Conservation (phyloP, 2,888 invertebrate species). For the Watsonalla cultraria region DNA sequence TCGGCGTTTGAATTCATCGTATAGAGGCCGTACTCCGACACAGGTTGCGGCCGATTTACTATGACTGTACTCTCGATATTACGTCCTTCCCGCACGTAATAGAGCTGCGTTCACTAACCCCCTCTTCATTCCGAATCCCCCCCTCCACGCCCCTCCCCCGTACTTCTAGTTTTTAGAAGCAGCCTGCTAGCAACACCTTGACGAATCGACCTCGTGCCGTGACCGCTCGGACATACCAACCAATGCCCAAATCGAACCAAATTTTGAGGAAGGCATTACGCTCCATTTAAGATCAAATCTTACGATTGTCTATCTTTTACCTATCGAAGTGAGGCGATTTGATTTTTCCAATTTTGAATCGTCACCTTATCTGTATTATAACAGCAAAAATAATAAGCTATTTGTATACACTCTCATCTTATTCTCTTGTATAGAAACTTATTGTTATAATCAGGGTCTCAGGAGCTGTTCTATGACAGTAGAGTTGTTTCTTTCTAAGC, state of each 20-base stretch:
- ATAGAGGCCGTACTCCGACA: conserved; percentile 34
- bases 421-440: too few relatives aligned
- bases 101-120: conserved; percentile 50
- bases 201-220: conserved; percentile 57
- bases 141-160: conserved; percentile 15
- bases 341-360: background rate
- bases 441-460: too few relatives aligned
- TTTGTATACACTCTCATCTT: background rate
- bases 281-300: conserved; percentile 35
- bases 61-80: conserved; percentile 55
- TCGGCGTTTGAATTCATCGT: conserved; percentile 27
- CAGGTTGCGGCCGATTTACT: conserved; percentile 64
- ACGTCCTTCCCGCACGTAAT: conserved; percentile 57
- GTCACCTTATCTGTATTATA: too few relatives aligned
- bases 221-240: conserved; percentile 36
- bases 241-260: conserved; percentile 27
- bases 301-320: conserved; percentile 16
- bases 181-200: conserved; percentile 37
- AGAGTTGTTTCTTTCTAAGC: too few relatives aligned
- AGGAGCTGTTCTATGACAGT: too few relatives aligned
- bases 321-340: background rate
- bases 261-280: conserved; percentile 40
- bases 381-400: too few relatives aligned
- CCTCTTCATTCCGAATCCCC: conserved; percentile 28
- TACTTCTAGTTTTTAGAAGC: conserved; percentile 39